Evolutionary conservation across 2,113 vertebrate species (phyloP).

Genomic region (Channa argus): DNA sequence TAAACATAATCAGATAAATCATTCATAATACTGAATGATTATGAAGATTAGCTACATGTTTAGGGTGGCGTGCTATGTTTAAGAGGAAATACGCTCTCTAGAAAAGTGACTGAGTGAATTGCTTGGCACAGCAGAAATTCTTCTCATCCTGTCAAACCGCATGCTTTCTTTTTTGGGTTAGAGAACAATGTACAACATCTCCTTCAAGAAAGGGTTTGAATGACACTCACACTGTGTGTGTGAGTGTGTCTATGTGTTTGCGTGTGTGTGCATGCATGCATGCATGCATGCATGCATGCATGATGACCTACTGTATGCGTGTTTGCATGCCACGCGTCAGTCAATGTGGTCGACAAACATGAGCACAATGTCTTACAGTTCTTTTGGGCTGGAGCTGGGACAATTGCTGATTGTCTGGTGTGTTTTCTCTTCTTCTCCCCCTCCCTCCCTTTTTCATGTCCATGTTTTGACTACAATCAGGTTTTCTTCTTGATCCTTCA

Average conservation of each 20-base stretch:
- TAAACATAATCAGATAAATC: conserved; percentile 39
- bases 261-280: conserved; percentile 35
- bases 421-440: conserved; percentile 88
- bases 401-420: conserved; percentile 99
- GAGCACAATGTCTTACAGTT: conserved; percentile 84
- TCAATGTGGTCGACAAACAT: conserved; percentile 82
- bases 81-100: background rate
- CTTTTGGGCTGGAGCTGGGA: conserved; percentile 93
- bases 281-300: conserved; percentile 49
- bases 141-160: conserved; percentile 71
- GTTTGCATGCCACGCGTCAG: conserved; percentile 75
- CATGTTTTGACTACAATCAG: conserved; percentile 99
- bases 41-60: conserved; percentile 5
- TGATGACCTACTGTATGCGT: conserved; percentile 68
- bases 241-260: conserved; percentile 31
- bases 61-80: background rate
- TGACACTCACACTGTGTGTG: conserved; percentile 30
- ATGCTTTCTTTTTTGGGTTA: conserved; percentile 63
- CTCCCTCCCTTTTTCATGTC: conserved; percentile 93
- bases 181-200: conserved; percentile 66
- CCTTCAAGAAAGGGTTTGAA: conserved; percentile 66
- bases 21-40: conserved; percentile 23
- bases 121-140: conserved; percentile 41
- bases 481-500: conserved; percentile 99
- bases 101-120: conserved; percentile 30